Evolutionary conservation across 2,113 vertebrate species (phyloP).

Genomic region (Tyto alba): DNA sequence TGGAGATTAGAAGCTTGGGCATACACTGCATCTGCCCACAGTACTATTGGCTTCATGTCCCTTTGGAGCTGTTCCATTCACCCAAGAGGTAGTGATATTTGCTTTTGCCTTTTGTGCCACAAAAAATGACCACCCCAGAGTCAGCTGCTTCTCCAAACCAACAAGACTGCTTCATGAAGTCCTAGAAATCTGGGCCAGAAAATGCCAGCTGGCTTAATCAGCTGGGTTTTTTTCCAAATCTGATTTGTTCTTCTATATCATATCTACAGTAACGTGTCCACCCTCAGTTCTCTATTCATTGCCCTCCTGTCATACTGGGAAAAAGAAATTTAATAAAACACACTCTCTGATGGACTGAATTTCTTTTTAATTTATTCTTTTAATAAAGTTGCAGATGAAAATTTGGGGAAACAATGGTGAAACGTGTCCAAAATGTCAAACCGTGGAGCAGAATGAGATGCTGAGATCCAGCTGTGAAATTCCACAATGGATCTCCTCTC

Average conservation of each 20-base stretch:
- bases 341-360: neutral
- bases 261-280: neutral
- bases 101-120: neutral
- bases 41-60: neutral
- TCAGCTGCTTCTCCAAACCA: neutral
- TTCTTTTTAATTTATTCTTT: slow-evolving; percentile 20
- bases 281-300: neutral
- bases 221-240: neutral
- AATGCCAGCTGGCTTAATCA: slow-evolving; percentile 10
- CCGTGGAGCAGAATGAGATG: neutral
- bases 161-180: slow-evolving; percentile 2
- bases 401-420: slow-evolving; percentile 42
- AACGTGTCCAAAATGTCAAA: slow-evolving; percentile 22
- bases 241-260: neutral
- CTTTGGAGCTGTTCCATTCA: neutral
- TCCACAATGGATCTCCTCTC: slow-evolving; percentile 26
- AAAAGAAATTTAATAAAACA: neutral
- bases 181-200: neutral
- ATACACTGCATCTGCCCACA: neutral
- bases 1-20: slow-evolving; percentile 7
- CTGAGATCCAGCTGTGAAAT: slow-evolving; percentile 51
- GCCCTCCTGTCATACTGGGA: neutral
- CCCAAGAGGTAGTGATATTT: neutral
- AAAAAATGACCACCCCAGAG: slow-evolving; percentile 11
- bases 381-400: neutral